A percentile compares a stretch with the other conserved stretches of the same genome.
Evolutionary conservation across 2,797 vertebrate species (phyloP).

Genomic region (Hyperoplus lanceolatus): DNA sequence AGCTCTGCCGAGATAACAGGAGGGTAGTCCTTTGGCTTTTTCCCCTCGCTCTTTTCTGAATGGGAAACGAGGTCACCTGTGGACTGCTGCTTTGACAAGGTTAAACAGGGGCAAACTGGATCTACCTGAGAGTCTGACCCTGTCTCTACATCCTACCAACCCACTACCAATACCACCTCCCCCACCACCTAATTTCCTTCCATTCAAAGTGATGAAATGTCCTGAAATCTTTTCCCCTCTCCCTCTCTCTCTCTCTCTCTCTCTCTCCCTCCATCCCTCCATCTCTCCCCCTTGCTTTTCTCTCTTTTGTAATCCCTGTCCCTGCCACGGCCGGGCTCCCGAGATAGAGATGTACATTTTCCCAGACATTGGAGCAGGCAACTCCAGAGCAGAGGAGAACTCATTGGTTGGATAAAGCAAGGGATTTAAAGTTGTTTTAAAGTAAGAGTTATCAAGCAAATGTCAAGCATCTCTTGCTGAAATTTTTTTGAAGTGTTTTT

Average conservation of each 20-base stretch:
- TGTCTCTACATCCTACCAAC: slow-evolving; percentile 8
- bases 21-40: slow-evolving; percentile 24
- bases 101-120: slow-evolving; percentile 43
- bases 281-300: too few species aligned
- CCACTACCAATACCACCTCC: neutral
- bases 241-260: slow-evolving; percentile 5
- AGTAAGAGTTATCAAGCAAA: slow-evolving; percentile 4
- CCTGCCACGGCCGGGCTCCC: slow-evolving; percentile 37
- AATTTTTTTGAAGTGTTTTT: slow-evolving; percentile 1
- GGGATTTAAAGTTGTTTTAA: slow-evolving; percentile 5
- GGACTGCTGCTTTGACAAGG: slow-evolving; percentile 39
- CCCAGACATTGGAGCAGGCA: slow-evolving; percentile 34
- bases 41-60: slow-evolving; percentile 16
- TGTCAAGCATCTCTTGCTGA: neutral
- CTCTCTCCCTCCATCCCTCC: slow-evolving; percentile 34
- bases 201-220: slow-evolving; percentile 76
- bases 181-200: slow-evolving; percentile 46
- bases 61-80: slow-evolving; percentile 55
- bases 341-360: slow-evolving; percentile 64
- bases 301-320: too few species aligned
- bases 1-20: slow-evolving; percentile 48
- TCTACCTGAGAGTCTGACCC: slow-evolving; percentile 49
- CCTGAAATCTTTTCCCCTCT: slow-evolving; percentile 66
- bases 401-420: slow-evolving; percentile 26
- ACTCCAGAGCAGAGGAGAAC: slow-evolving; percentile 16